Percentiles rank a stretch among this genome's conserved stretches.
Evolutionary conservation across 2,797 vertebrate species (phyloP).

Genomic region (Betta splendens): DNA sequence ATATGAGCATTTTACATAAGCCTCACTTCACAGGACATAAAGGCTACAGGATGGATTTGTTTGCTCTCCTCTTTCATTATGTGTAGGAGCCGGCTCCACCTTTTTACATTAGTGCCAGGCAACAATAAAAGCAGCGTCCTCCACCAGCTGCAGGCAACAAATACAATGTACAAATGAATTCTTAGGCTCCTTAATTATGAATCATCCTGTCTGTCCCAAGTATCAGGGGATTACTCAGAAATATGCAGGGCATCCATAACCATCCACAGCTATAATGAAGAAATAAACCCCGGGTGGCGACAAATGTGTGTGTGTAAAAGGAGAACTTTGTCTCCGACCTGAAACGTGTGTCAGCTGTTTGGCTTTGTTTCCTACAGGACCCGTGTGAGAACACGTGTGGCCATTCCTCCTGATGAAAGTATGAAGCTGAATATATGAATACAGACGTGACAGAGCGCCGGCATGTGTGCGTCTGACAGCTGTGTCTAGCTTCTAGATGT

Average conservation of each 20-base stretch:
- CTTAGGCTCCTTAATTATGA: conserved; percentile 36
- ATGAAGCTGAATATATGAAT: conserved; percentile 18
- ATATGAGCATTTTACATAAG: no score
- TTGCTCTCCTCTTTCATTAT: neutral
- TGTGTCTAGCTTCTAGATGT: conserved; percentile 35
- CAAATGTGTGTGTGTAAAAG: conserved; percentile 14
- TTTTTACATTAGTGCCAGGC: neutral
- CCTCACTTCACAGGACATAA: no score
- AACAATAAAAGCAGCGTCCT: conserved; percentile 24
- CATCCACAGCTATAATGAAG: conserved; percentile 15
- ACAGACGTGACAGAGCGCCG: conserved; percentile 4
- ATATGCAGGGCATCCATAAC: conserved; percentile 25
- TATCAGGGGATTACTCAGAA: conserved; percentile 31
- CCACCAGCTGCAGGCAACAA: conserved; percentile 27
- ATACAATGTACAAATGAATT: conserved; percentile 22
- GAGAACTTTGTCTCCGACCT: conserved; percentile 19
- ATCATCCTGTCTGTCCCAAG: conserved; percentile 23
- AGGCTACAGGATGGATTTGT: neutral
- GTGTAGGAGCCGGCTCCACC: neutral
- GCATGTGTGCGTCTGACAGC: conserved; percentile 45
- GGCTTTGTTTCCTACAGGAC: conserved; percentile 10
- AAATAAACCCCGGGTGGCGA: conserved; percentile 18
- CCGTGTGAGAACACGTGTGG: conserved; percentile 29
- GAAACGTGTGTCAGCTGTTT: conserved; percentile 45
- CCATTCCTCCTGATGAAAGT: conserved; percentile 29